These are phyloP conservation scores for Borostomias antarcticus DNA, from an alignment of 2,797 vertebrate species.

Conservation along the genomic window DNA sequence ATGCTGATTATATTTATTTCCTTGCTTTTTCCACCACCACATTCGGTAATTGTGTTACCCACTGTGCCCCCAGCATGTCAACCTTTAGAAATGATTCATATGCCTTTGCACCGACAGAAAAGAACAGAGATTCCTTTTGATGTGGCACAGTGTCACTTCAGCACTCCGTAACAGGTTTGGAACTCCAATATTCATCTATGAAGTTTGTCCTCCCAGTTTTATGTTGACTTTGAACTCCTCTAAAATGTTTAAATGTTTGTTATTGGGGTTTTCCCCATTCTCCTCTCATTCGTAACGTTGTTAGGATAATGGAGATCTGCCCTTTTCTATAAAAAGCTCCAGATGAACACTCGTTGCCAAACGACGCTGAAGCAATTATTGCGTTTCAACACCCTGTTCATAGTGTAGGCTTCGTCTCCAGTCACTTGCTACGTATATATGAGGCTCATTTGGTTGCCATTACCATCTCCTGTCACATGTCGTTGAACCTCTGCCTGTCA, in stretches of 20 bases:
- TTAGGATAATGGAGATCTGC: conserved; percentile 66
- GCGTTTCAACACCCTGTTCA: conserved; percentile 74
- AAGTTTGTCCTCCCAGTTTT: conserved; percentile 12
- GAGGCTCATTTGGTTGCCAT: conserved; percentile 71
- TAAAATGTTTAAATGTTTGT: conserved; percentile 34
- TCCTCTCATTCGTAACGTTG: conserved; percentile 55
- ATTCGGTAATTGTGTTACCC: conserved; percentile 28
- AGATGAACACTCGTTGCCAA: conserved; percentile 62
- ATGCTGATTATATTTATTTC: conserved; percentile 43
- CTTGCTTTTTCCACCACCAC: conserved; percentile 35
- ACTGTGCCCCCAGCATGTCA: conserved; percentile 2
- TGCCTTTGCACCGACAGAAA: conserved; percentile 20
- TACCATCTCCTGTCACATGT: conserved; percentile 64
- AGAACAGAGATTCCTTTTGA: conserved; percentile 22
- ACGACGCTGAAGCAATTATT: conserved; percentile 75
- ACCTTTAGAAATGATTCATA: conserved; percentile 39
- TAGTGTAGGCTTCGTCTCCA: conserved; percentile 61
- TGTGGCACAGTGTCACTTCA: conserved; percentile 30
- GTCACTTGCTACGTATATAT: conserved; percentile 60
- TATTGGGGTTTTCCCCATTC: conserved; percentile 20
- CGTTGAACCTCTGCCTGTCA: conserved; percentile 55
- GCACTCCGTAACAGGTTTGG: conserved; percentile 15
- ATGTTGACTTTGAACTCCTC: conserved; percentile 50
- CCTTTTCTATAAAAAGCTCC: conserved; percentile 66
- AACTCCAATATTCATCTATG: conserved; percentile 45